phyloP scores from a whole-genome alignment of 2,113 vertebrate genomes.

The Brachyistius frenatus region DNA sequence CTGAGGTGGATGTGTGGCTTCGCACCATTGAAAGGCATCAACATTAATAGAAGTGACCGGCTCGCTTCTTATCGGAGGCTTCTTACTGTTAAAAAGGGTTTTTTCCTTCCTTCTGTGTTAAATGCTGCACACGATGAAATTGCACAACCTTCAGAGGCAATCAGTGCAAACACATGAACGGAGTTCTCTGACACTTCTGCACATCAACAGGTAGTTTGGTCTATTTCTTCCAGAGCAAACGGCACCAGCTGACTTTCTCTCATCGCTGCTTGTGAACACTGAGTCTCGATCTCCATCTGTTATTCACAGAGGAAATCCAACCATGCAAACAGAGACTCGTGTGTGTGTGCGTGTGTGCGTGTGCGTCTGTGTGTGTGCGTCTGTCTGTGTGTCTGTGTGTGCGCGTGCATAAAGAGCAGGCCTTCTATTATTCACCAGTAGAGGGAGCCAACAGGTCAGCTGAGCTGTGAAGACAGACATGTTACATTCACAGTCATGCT shows the following conservation, averaged over 20 bases:
- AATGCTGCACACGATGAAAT: no score
- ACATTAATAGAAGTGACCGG: no score
- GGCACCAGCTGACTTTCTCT: slow-evolving; percentile 42
- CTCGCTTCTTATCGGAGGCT: no score
- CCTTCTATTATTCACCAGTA: slow-evolving; percentile 30
- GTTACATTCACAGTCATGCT: neutral
- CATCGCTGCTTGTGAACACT: slow-evolving; percentile 43
- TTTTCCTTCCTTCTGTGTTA: no score
- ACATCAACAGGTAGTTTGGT: no score
- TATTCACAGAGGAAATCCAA: slow-evolving; percentile 63
- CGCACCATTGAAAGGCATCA: no score
- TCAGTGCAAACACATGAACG: no score
- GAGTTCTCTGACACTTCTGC: no score
- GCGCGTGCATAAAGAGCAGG: neutral
- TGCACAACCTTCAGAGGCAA: no score
- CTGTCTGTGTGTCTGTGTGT: slow-evolving; percentile 37
- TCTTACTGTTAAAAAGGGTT: no score
- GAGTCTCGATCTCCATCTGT: slow-evolving; percentile 52
- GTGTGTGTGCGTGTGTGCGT: slow-evolving; percentile 16
- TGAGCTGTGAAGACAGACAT: neutral
- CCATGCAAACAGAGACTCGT: slow-evolving; percentile 41
- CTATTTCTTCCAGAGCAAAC: no score
- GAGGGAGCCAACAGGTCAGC: slow-evolving; percentile 54
- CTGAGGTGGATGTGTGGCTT: no score
- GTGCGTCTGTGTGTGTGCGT: slow-evolving; percentile 20